phyloP scores from a whole-genome alignment of 2,888 invertebrate genomes.

The Clostera curtula region DNA sequence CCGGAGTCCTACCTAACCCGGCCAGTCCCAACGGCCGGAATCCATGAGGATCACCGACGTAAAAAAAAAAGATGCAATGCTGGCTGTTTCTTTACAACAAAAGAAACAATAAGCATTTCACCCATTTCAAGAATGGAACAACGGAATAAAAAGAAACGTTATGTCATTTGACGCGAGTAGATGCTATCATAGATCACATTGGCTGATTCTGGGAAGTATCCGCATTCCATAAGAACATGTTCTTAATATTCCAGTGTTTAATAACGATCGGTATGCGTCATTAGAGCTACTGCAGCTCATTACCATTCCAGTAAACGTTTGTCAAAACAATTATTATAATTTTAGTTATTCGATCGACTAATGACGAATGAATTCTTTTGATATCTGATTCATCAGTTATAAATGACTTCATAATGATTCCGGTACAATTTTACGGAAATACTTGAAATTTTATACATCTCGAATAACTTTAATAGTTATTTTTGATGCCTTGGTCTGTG shows the following conservation, averaged over 20 bases:
- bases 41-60: too few species aligned
- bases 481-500: too few species aligned
- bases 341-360: slow-evolving; percentile 36
- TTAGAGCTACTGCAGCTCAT: slow-evolving; percentile 61
- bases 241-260: slow-evolving; percentile 44
- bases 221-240: slow-evolving; percentile 64
- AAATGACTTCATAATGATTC: slow-evolving; percentile 26
- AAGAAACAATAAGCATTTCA: too few species aligned
- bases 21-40: too few species aligned
- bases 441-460: slow-evolving; percentile 29
- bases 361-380: slow-evolving; percentile 31
- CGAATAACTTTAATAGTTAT: slow-evolving; percentile 26
- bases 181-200: slow-evolving; percentile 30
- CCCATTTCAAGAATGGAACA: not conserved
- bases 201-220: slow-evolving; percentile 55
- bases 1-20: too few species aligned
- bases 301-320: slow-evolving; percentile 56
- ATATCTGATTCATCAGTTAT: slow-evolving; percentile 40
- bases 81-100: too few species aligned
- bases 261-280: slow-evolving; percentile 49
- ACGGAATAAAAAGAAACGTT: too few species aligned
- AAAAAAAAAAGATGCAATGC: too few species aligned
- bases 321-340: slow-evolving; percentile 37
- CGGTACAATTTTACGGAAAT: slow-evolving; percentile 30
- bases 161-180: slow-evolving; percentile 9